Evolutionary conservation across 2,113 vertebrate species (phyloP), one percentile per base, ranked within the genome.

Genomic region (Pelmatolapia mariae): DNA sequence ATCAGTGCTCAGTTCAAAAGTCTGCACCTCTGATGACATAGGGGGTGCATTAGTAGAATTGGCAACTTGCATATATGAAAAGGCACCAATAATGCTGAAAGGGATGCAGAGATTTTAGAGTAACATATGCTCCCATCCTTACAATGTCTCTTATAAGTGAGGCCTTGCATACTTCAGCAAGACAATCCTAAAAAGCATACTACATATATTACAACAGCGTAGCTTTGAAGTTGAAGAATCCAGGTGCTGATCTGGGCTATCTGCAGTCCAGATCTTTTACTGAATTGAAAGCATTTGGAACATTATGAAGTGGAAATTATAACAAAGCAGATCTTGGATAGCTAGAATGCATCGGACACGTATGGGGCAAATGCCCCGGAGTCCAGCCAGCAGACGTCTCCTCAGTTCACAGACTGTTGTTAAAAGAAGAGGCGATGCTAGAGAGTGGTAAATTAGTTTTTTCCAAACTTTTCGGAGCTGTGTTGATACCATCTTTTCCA

Each of bases 391-490:
- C 7, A 40, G 63, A 36, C 18, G 12, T 71, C 66, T 71, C 66
- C 66, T 71, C 33, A 40, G 1, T 68, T 40, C 63, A 40, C 36
- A 43, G 12, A 71, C 66, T 24, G n/a, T 43, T 24, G 66, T 15
- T 43, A 43, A 71, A 68, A 24, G 66, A 71, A 71, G 66, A 71
- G 5, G 66, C 7, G 4, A 40, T 22, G 63, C 12, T 71, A 43
- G 2, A 43, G n/a, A 71, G 66, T 10, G 0, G 0, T 43, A 43
- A 71, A 71, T 40, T 38, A 0, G 3, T 13, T 38, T n/a, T 36
- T 66, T 22, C 33, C 0, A 22, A 1, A 40, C 19, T 8, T 40
- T 68, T 40, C 1, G 1, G 3, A 68, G 19, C 33, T 8, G 19
- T 68, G 11, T 68, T 68, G 1, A 1, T 61, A 1, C 29, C 57